Base-by-base conservation (phyloP, 2,888 invertebrate genomes). In the Caenorhabditis becei region DNA sequence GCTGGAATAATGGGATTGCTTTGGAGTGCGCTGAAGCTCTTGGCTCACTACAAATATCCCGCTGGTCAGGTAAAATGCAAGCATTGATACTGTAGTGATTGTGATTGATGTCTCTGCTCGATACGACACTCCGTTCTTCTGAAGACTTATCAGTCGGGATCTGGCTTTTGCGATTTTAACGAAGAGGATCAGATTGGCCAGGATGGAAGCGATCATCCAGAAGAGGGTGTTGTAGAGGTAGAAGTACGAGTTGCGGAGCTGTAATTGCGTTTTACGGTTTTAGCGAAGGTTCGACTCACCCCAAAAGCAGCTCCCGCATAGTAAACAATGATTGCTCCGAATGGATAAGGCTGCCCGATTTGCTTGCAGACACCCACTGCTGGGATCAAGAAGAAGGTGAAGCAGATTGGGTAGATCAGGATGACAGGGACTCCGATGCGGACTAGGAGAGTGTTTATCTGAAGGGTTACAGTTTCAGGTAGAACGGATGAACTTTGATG, bases 371-470 rank as follows among this genome's bases (percentile, higher is more conserved):
- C 67, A 20, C 75, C 75, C 1, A 61, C 37, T 14, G 75, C 75
- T 8, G 75, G 75, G 26, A 75, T 59, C 7, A 75, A 20, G 54
- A 61, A 75, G 44, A 75, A 75, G 10, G 75, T 75, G 61, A 67
- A 65, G 67, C 24, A 75, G 23, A 75, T 54, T 5, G 75, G 75
- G 47, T 51, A 61, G 23, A 54, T 44, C 2, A 61, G n/a, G 5
- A 67, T 58, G 4, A 44, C 3, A 3, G 75, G 75, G 1, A 75
- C 47, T 1, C 44, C 56, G 26, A 37, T 24, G 10, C 58, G 44
- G 32, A 63, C 35, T 0, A 72, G 28, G 24, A 11, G 16, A 8
- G 54, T 44, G 49, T 72, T 72, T 16, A 72, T 63, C 63, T 72
- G 56, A 20, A 44, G 28, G 41, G 47, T 63, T 20, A 35, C 7